phyloP scores from a whole-genome alignment of 2,797 vertebrate genomes.

The Orientallactaga sibirica region DNA sequence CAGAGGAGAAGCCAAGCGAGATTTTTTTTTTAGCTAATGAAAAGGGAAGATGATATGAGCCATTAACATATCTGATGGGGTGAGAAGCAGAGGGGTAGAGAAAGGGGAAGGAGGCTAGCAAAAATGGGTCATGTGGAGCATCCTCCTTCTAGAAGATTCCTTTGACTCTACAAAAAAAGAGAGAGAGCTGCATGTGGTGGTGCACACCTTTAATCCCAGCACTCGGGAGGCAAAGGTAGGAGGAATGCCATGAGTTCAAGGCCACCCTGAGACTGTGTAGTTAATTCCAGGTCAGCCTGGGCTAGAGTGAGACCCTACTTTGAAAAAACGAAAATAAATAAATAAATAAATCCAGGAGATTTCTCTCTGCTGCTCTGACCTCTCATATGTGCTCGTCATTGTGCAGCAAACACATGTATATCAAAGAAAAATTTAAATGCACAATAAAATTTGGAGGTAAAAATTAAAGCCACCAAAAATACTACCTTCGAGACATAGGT shows the following conservation, averaged over 20 bases:
- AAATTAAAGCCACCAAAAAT: neutral
- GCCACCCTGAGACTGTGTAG: too few species aligned
- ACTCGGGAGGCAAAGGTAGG: too few species aligned
- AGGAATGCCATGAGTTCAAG: too few species aligned
- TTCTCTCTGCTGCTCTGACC: too few species aligned
- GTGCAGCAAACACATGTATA: neutral
- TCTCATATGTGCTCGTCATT: too few species aligned
- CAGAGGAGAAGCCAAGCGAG: slow-evolving; percentile 68
- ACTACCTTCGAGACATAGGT: neutral
- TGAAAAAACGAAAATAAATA: too few species aligned
- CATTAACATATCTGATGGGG: slow-evolving; percentile 61
- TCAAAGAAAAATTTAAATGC: neutral
- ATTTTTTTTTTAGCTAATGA: slow-evolving; percentile 59
- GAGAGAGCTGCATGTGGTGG: too few species aligned
- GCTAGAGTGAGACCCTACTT: too few species aligned
- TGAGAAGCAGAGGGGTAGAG: neutral
- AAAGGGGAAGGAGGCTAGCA: neutral
- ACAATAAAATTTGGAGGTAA: neutral
- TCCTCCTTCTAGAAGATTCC: neutral
- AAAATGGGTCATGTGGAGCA: neutral
- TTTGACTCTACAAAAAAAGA: neutral
- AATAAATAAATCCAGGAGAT: too few species aligned
- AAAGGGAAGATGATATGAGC: slow-evolving; percentile 63
- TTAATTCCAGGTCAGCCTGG: too few species aligned
- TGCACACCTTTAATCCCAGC: too few species aligned